A percentile compares a stretch with the other conserved stretches of the same genome.
phyloP scores from a whole-genome alignment of 2,888 invertebrate species.

The Ptychoptera albimana region DNA sequence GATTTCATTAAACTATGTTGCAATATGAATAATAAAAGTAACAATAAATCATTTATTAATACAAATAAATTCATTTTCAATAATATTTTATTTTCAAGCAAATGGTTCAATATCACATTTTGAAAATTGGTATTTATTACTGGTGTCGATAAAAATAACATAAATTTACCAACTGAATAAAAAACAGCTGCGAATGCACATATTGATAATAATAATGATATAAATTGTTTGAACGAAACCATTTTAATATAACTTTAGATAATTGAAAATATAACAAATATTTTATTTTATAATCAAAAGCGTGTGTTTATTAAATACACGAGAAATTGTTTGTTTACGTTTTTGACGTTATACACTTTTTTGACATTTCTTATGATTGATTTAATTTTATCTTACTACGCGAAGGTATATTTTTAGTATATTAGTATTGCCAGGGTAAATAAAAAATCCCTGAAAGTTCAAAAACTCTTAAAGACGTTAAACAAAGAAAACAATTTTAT shows the following conservation, averaged over 20 bases:
- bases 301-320: too few relatives aligned
- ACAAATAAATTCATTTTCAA: conserved; percentile 27
- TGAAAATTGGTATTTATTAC: conserved; percentile 19
- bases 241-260: conserved; percentile 13
- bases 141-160: conserved; percentile 37
- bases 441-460: too few relatives aligned
- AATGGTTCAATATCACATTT: conserved; percentile 23
- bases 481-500: too few relatives aligned
- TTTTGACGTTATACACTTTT: too few relatives aligned
- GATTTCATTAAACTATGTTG: conserved; percentile 41
- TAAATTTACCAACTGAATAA: conserved; percentile 35
- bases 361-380: too few relatives aligned
- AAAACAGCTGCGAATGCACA: conserved; percentile 34
- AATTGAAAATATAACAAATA: background rate
- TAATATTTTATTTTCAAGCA: conserved; percentile 24
- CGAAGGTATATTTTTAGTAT: too few relatives aligned
- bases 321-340: too few relatives aligned
- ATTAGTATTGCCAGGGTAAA: too few relatives aligned
- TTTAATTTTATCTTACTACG: too few relatives aligned
- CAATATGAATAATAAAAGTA: conserved; percentile 36
- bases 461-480: too few relatives aligned
- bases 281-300: too few relatives aligned
- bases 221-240: conserved; percentile 19
- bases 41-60: conserved; percentile 31
- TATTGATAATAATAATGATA: conserved; percentile 24